A percentile compares a stretch with the other conserved stretches of the same genome.
Conservation (phyloP, 2,888 invertebrate genomes). For the Nymphalis c-album region DNA sequence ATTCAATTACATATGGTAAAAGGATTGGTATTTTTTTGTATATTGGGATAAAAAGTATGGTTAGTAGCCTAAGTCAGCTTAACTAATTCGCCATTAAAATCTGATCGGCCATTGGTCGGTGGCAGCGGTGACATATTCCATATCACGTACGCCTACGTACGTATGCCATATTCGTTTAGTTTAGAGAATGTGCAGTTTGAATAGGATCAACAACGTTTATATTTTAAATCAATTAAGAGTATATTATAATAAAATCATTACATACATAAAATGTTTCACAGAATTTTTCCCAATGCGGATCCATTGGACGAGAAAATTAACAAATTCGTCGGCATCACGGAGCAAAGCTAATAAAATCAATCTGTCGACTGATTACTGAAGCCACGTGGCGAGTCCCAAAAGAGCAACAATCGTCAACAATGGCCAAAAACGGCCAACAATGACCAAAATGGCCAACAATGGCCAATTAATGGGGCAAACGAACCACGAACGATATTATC, state of each 20-base stretch:
- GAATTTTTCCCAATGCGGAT: background rate
- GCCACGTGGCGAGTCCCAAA: slow-evolving; percentile 49
- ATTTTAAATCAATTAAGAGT: background rate
- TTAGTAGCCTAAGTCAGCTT: too few species aligned
- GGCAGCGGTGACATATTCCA: too few species aligned
- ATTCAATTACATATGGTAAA: too few species aligned
- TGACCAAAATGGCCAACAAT: slow-evolving; percentile 41
- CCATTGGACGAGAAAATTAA: slow-evolving; percentile 25
- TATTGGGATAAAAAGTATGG: too few species aligned
- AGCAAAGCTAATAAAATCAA: slow-evolving; percentile 46
- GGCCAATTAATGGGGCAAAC: slow-evolving; percentile 66
- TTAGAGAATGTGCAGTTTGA: too few species aligned
- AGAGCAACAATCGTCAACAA: slow-evolving; percentile 48
- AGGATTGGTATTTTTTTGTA: too few species aligned
- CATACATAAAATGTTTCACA: slow-evolving; percentile 8
- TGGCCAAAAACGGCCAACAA: slow-evolving; percentile 29
- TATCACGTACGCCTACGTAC: too few species aligned
- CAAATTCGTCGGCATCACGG: slow-evolving; percentile 23
- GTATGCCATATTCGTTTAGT: too few species aligned
- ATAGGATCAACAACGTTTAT: too few species aligned
- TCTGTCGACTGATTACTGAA: slow-evolving; percentile 40
- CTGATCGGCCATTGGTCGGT: too few species aligned
- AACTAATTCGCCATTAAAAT: too few species aligned
- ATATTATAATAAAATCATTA: slow-evolving; percentile 1
- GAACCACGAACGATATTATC: slow-evolving; percentile 55